Percentiles rank a stretch among this genome's conserved stretches.
These are phyloP conservation scores for Drosophila nr. medialis DNA, from an alignment of 2,888 invertebrate species.

Conservation along the genomic window DNA sequence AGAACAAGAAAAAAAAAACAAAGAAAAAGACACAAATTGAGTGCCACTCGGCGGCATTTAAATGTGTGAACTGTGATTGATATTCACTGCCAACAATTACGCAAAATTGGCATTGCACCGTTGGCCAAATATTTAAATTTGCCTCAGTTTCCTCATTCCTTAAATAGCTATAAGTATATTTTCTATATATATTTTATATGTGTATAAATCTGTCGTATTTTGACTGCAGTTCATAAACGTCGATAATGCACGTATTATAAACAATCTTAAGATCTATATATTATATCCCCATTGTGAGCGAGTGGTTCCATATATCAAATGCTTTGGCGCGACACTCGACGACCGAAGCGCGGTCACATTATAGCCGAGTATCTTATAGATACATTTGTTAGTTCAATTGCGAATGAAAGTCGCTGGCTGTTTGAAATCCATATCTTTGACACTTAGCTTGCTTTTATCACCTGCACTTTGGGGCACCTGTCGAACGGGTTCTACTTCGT, in stretches of 20 bases:
- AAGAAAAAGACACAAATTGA: background rate
- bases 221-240: constrained; percentile 46
- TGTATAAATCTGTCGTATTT: constrained; percentile 28
- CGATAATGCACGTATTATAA: constrained; percentile 32
- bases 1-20: constrained; percentile 8
- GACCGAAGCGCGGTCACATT: constrained; percentile 43
- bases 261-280: constrained; percentile 6
- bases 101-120: constrained; percentile 20
- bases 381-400: constrained; percentile 47
- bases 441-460: constrained; percentile 66
- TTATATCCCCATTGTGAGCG: constrained; percentile 24
- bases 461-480: constrained; percentile 56
- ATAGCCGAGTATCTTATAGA: constrained; percentile 47
- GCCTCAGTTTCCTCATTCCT: constrained; percentile 2
- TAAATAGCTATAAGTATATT: background rate
- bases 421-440: constrained; percentile 36
- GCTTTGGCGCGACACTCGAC: constrained; percentile 34
- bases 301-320: constrained; percentile 58
- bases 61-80: constrained; percentile 33
- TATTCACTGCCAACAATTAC: constrained; percentile 9
- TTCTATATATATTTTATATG: background rate
- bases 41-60: constrained; percentile 32
- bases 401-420: constrained; percentile 49
- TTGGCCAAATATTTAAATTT: constrained; percentile 4
- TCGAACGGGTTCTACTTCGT: constrained; percentile 53